Base-by-base conservation (phyloP, 2,113 vertebrate genomes). In the Saccopteryx bilineata region DNA sequence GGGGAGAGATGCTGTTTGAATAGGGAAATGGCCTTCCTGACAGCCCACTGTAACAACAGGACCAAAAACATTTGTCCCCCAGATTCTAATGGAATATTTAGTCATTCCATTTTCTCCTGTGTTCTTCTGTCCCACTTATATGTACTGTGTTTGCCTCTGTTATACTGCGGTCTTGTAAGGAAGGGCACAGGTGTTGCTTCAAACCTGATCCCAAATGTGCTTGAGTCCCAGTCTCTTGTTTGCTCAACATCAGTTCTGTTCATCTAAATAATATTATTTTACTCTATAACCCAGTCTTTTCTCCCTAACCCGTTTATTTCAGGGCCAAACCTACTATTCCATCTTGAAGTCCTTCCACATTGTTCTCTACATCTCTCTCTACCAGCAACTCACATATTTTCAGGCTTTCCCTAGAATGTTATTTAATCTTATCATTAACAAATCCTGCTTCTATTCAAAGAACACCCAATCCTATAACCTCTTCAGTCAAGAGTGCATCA, bases 291-390 rank as follows among this genome's bases (percentile, higher is more conserved):
- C 46, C 11, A 76, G 17, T 81, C 8, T 82, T 39, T 56, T 96
- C 28, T 50, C 7, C n/a, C 21, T 61, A n/a, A 56, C 5, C 19
- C 46, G 17, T 61, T 76, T 87, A 26, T 75, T 92, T 92, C 46
- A 58, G 76, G 5, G 3, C 1, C 2, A 0, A 9, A 18, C 5
- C 5, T 74, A 24, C 14, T 15, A 56, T 1, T 85, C 14, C 84
- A 2, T 61, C 18, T 95, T 83, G 10, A 81, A 79, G 15, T 68
- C 23, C 26, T 87, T 46, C 6, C 1, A 8, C 28, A 52, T 24
- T 65, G 1, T 61, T 21, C 48, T 87, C 9, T 50, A 3, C 17
- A 39, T 23, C 18, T 17, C 12, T 63, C 8, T 65, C 13, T 68
- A 11, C 46, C 23, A 5, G n/a, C 14, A 71, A 60, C 9, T 1